These are phyloP conservation scores for Pectinophora gossypiella DNA, from an alignment of 1,140 invertebrate genomes.

Conservation along the genomic window DNA sequence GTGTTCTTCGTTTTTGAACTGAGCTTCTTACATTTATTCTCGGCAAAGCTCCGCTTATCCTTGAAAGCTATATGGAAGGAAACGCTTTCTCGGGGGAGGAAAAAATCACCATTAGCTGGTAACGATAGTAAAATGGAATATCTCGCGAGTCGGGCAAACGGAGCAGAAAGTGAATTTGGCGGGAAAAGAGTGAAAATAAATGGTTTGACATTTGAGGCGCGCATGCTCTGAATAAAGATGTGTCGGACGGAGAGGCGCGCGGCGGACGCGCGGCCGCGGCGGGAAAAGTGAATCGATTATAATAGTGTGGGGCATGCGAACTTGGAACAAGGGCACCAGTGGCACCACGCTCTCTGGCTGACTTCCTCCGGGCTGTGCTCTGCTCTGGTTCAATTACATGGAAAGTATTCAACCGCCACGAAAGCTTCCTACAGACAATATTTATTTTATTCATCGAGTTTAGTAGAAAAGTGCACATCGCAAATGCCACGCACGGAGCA, in stretches of 20 bases:
- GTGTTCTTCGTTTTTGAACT: too few species aligned
- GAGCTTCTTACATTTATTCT: too few species aligned
- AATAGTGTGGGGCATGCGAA: background rate
- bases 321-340: background rate
- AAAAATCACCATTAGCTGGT: conserved; percentile 1
- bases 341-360: too few species aligned
- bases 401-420: too few species aligned
- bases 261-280: background rate
- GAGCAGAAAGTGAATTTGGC: conserved; percentile 12
- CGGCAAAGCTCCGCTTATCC: too few species aligned
- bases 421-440: too few species aligned
- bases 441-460: too few species aligned
- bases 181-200: conserved; percentile 6
- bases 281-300: conserved; percentile 2
- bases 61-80: too few species aligned
- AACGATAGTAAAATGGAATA: background rate
- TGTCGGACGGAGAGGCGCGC: background rate
- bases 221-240: background rate
- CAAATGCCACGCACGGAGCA: too few species aligned
- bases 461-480: too few species aligned
- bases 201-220: conserved; percentile 3
- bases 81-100: background rate
- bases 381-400: too few species aligned
- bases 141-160: conserved; percentile 3
- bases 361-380: too few species aligned